A percentile compares a stretch with the other conserved stretches of the same genome.
These are phyloP conservation scores for Ailuropoda melanoleuca DNA, from an alignment of 2,113 vertebrate genomes.

Conservation along the genomic window DNA sequence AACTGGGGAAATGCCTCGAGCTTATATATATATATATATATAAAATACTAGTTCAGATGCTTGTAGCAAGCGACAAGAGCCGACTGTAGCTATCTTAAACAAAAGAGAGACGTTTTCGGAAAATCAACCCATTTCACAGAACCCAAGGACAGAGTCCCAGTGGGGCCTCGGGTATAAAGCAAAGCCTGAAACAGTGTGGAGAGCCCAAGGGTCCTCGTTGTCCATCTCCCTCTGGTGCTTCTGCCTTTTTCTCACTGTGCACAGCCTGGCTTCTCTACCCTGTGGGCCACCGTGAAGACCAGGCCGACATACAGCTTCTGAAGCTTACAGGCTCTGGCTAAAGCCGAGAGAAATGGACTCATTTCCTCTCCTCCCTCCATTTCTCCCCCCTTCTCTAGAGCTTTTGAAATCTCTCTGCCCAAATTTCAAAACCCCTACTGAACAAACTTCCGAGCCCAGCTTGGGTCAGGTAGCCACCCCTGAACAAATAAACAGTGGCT, in stretches of 20 bases:
- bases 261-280: not conserved
- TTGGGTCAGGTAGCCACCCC: not conserved
- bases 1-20: not conserved
- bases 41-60: not conserved
- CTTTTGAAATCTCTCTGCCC: constrained; percentile 33
- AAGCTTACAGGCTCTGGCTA: not conserved
- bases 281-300: not conserved
- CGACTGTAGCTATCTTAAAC: not conserved
- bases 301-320: not conserved
- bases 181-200: not conserved
- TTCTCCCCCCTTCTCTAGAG: not conserved
- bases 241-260: not conserved
- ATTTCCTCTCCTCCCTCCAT: not conserved
- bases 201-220: not conserved
- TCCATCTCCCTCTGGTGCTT: not conserved
- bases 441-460: not conserved
- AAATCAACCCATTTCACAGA: not conserved
- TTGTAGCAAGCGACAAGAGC: not conserved
- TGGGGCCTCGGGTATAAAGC: not conserved
- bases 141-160: not conserved
- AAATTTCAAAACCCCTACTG: not conserved
- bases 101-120: not conserved
- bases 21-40: not conserved
- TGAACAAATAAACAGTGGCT: constrained; percentile 19
- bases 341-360: not conserved